Conservation (phyloP, 2,113 vertebrate genomes). For the Hydrochoerus hydrochaeris region DNA sequence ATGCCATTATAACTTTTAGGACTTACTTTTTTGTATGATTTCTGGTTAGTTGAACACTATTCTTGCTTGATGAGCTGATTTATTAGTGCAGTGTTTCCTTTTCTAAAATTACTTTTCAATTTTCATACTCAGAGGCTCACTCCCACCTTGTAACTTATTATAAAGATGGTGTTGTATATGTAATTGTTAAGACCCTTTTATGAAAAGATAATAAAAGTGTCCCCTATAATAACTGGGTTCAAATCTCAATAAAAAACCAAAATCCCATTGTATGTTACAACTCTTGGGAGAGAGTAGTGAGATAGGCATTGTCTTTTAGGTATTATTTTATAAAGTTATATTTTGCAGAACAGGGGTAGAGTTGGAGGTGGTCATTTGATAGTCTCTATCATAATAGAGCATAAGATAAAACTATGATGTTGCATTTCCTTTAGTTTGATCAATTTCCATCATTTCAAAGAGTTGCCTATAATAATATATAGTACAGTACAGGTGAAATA, state of each 20-base stretch:
- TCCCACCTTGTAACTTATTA: conserved; percentile 41
- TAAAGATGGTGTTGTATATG: not conserved
- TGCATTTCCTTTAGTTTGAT: not conserved
- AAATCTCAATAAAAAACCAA: not conserved
- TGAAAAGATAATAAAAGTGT: not conserved
- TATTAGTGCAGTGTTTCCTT: not conserved
- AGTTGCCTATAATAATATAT: not conserved
- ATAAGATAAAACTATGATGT: not conserved
- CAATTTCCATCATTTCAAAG: not conserved
- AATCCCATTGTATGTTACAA: not conserved
- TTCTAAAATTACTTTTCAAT: conserved; percentile 22
- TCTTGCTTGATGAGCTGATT: conserved; percentile 9
- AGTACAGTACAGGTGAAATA: not conserved
- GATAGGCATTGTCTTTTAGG: not conserved
- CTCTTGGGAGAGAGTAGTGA: not conserved
- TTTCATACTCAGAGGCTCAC: not conserved
- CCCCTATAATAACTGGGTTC: not conserved
- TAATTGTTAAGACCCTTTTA: not conserved
- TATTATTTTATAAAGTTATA: not conserved
- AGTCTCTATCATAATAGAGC: not conserved
- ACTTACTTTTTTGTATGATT: not conserved
- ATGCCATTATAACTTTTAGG: not conserved
- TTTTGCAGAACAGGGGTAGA: not conserved
- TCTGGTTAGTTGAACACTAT: not conserved
- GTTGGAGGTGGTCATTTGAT: not conserved